Conservation (phyloP, 2,888 invertebrate species). For the Plagodis dolabraria region DNA sequence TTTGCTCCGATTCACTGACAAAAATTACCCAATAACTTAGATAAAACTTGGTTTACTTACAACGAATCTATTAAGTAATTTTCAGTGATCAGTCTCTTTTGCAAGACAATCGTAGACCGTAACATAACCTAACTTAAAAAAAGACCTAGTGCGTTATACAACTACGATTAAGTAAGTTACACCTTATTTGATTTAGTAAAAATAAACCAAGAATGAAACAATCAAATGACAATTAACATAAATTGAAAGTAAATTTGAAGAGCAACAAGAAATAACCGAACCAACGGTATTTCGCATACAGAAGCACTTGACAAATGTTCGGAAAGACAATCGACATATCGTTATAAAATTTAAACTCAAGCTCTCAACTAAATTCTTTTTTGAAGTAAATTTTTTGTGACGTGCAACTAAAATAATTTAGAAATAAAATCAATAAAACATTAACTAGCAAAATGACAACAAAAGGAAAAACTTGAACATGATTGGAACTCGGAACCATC, state of each 20-base stretch:
- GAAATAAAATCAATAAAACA: too few relatives aligned
- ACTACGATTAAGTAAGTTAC: conserved; percentile 13
- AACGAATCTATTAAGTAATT: conserved; percentile 2
- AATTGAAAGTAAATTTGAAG: conserved; percentile 9
- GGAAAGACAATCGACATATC: not conserved
- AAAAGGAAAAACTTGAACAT: too few relatives aligned
- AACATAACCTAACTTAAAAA: conserved; percentile 15
- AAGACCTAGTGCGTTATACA: conserved; percentile 7
- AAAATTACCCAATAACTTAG: too few relatives aligned
- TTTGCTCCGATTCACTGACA: too few relatives aligned
- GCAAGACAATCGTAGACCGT: conserved; percentile 18
- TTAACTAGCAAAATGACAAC: too few relatives aligned
- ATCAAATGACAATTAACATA: conserved; percentile 3
- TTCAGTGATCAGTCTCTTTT: conserved; percentile 3
- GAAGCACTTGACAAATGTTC: not conserved
- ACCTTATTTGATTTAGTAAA: conserved; percentile 7
- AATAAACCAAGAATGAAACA: not conserved
- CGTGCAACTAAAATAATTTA: too few relatives aligned
- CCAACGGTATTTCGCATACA: not conserved
- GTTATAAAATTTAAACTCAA: too few relatives aligned
- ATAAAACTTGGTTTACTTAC: not conserved
- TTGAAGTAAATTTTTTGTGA: too few relatives aligned
- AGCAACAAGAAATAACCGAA: not conserved
- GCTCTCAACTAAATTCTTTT: too few relatives aligned
- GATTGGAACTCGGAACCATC: too few relatives aligned